Conservation (phyloP, 2,888 invertebrate species). For the Ectemnius continuus region DNA sequence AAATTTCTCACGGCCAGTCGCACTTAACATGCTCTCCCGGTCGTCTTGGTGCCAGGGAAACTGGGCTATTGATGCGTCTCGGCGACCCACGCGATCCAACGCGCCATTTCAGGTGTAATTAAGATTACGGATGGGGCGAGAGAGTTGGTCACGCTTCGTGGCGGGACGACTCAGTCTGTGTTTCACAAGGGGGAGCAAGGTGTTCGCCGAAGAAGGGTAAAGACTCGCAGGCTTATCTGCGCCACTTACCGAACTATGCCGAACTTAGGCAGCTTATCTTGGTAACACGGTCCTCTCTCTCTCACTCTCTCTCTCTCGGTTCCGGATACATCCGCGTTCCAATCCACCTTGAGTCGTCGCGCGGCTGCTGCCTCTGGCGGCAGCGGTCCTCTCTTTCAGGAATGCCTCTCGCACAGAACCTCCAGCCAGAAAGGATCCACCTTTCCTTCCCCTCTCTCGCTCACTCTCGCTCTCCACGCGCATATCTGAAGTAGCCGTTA, state of each 20-base stretch:
- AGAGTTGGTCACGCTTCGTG: slow-evolving; percentile 38
- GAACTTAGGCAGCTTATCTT: slow-evolving; percentile 60
- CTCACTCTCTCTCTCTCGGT: slow-evolving; percentile 45
- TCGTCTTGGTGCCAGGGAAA: background rate
- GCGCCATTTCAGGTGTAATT: slow-evolving; percentile 60
- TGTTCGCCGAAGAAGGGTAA: slow-evolving; percentile 10
- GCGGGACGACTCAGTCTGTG: slow-evolving; percentile 46
- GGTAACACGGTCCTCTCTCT: slow-evolving; percentile 48
- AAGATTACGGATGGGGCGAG: slow-evolving; percentile 56
- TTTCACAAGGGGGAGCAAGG: slow-evolving; percentile 29
- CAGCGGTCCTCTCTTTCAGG: slow-evolving; percentile 45
- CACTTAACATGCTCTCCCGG: slow-evolving; percentile 36
- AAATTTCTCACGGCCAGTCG: background rate
- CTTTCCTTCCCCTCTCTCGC: no score
- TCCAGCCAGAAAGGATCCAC: slow-evolving; percentile 4
- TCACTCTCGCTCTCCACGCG: background rate
- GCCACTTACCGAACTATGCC: slow-evolving; percentile 65
- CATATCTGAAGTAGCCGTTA: slow-evolving; percentile 46
- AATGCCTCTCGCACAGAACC: slow-evolving; percentile 41
- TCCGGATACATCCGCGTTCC: slow-evolving; percentile 59
- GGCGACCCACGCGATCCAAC: slow-evolving; percentile 31
- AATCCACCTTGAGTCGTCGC: slow-evolving; percentile 12
- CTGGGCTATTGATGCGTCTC: slow-evolving; percentile 29
- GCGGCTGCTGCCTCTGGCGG: slow-evolving; percentile 12
- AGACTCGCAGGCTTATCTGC: slow-evolving; percentile 49